Evolutionary conservation across 1,140 invertebrate genomes (phyloP), one percentile per base, ranked within the genome.

Genomic region (Phocides pigmalion): DNA sequence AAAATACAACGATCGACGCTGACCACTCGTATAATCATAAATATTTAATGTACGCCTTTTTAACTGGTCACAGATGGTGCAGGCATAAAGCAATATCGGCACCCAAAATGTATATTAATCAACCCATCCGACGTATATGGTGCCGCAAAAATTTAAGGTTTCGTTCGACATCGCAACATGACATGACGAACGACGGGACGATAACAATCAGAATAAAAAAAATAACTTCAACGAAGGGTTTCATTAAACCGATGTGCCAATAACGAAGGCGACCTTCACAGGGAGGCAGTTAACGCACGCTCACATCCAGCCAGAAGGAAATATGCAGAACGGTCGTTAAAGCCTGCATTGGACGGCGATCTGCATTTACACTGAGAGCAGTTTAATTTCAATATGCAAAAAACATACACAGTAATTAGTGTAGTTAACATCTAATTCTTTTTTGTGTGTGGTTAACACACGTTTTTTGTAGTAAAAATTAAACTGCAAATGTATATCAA

Each of bases 191-290:
- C 64, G 19, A 39, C 35, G 58, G 41, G 47, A 63, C 59, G 58
- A 65, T 69, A 69, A 66, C 51, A 64, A 70, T 54, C 58, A 37
- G 14, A 8, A 42, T 51, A 70, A 66, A 70, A 28, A 68, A 65
- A 68, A 53, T 66, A 51, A 51, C 32, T 5, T 59, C 49, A 22
- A 50, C 47, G 25, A 42, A 47, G 37, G 51, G 61, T 67, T 66
- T 67, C 62, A 66, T 64, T 68, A 71, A 64, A 62, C 44, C 25
- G 58, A 59, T 72, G 73, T 71, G 37, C 64, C 64, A 68, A 77
- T 65, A 70, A 56, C 62, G 46, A 41, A 56, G 39, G 9, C 76
- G 79, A 83, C 84, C 82, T 84, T 87, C 74, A 53, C 64, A 63
- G 70, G 77, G 82, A 75, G 68, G 64, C 66, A 64, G 61, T 71